These are phyloP conservation scores for Esperia sulphurella DNA, from an alignment of 2,888 invertebrate genomes.

Conservation along the genomic window DNA sequence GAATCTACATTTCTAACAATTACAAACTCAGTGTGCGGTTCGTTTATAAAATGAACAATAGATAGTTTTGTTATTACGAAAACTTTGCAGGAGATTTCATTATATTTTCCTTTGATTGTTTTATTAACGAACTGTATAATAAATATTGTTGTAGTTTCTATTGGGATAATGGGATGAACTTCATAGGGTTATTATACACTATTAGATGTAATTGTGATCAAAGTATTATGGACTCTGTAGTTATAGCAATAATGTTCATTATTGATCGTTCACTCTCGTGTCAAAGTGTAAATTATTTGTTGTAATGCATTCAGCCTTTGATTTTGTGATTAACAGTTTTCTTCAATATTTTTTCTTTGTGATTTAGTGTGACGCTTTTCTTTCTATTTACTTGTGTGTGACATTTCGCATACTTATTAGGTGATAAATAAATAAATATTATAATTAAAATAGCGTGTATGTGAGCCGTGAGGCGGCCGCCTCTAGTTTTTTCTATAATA, in stretches of 20 bases:
- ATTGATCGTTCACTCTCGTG: conserved; percentile 31
- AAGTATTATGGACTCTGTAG: conserved; percentile 69
- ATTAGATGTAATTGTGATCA: conserved; percentile 53
- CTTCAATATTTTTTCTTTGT: conserved; percentile 24
- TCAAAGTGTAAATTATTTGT: conserved; percentile 26
- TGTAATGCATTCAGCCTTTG: conserved; percentile 26
- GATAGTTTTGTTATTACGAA: too few relatives aligned
- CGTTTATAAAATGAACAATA: too few relatives aligned
- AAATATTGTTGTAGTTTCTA: too few relatives aligned
- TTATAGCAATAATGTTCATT: conserved; percentile 64
- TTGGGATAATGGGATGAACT: too few relatives aligned
- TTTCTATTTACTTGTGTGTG: conserved; percentile 35
- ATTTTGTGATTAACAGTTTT: conserved; percentile 24
- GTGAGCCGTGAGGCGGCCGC: conserved; percentile 57
- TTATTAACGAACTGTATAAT: too few relatives aligned
- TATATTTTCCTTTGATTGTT: too few relatives aligned
- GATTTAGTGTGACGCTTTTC: conserved; percentile 55
- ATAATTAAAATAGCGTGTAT: conserved; percentile 30
- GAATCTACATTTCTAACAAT: conserved; percentile 9
- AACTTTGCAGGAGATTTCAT: too few relatives aligned
- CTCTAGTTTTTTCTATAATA: conserved; percentile 42
- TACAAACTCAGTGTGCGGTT: too few relatives aligned
- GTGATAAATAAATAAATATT: conserved; percentile 26
- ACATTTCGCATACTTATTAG: conserved; percentile 40
- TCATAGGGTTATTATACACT: conserved; percentile 16